Conservation (phyloP, 2,888 invertebrate species). For the Dorcus parallelipipedus region DNA sequence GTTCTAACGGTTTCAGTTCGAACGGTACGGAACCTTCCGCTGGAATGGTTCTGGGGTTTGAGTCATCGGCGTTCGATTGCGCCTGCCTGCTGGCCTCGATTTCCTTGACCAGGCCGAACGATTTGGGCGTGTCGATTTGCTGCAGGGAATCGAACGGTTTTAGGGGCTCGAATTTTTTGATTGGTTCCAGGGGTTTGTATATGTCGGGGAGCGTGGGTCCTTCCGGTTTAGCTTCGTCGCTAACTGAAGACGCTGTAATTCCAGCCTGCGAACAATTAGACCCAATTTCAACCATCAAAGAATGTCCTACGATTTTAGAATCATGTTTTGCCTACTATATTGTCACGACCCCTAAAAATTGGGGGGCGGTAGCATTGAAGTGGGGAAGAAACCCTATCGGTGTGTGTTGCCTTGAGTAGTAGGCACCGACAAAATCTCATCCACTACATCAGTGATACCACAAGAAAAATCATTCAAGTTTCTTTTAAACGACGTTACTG, state of each 20-base stretch:
- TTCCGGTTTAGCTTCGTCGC: background rate
- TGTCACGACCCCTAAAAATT: no score
- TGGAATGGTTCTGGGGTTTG: background rate
- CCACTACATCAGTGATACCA: no score
- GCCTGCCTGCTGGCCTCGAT: constrained; percentile 20
- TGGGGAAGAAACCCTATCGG: no score
- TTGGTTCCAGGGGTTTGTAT: constrained; percentile 29
- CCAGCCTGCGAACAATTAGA: no score
- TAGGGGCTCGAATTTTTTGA: constrained; percentile 32
- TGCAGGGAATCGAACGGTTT: constrained; percentile 40
- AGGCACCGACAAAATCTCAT: no score
- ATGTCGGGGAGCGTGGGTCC: constrained; percentile 9
- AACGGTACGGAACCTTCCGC: constrained; percentile 5
- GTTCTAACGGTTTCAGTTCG: constrained; percentile 9
- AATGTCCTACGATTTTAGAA: no score
- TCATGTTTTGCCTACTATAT: no score
- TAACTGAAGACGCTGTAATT: background rate
- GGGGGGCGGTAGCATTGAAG: no score
- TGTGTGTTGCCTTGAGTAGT: no score
- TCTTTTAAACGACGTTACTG: no score
- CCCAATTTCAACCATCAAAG: no score
- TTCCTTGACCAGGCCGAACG: constrained; percentile 42
- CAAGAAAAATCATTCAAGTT: no score
- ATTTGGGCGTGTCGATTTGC: constrained; percentile 42
- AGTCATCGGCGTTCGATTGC: background rate